Conservation (phyloP, 2,888 invertebrate species). For the Mimachlamys varia region DNA sequence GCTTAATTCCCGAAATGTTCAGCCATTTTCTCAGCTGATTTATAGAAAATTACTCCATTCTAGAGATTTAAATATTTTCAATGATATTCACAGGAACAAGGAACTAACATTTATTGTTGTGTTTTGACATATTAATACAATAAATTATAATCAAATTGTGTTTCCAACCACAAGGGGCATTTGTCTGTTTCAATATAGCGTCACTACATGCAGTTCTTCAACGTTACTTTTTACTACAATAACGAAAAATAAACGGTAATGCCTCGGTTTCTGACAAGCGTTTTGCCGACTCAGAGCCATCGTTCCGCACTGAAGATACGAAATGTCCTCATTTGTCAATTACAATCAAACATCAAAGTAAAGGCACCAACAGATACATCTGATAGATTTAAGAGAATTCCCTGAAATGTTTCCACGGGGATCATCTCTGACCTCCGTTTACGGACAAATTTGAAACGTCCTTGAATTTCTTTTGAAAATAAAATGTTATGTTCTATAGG, state of each 20-base stretch:
- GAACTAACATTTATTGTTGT: neutral
- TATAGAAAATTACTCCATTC: constrained; percentile 1
- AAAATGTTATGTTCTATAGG: too few relatives aligned
- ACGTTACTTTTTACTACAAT: neutral
- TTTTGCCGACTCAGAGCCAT: neutral
- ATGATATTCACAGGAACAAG: neutral
- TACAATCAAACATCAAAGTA: neutral
- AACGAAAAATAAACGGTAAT: neutral
- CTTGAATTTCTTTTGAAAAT: too few relatives aligned
- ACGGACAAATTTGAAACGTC: neutral
- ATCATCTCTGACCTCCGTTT: neutral
- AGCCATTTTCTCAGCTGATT: neutral
- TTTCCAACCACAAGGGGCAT: neutral
- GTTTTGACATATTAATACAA: constrained; percentile 1
- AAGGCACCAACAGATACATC: neutral
- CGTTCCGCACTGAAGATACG: neutral
- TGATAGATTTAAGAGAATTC: neutral
- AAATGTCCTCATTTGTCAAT: neutral
- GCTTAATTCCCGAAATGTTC: neutral
- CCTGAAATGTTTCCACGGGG: neutral
- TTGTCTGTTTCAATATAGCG: neutral
- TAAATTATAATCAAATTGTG: constrained; percentile 15
- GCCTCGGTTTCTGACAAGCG: neutral
- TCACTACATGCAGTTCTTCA: neutral
- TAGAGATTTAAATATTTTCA: constrained; percentile 7